Base-by-base conservation (phyloP, 2,113 vertebrate species). In the Caretta caretta region DNA sequence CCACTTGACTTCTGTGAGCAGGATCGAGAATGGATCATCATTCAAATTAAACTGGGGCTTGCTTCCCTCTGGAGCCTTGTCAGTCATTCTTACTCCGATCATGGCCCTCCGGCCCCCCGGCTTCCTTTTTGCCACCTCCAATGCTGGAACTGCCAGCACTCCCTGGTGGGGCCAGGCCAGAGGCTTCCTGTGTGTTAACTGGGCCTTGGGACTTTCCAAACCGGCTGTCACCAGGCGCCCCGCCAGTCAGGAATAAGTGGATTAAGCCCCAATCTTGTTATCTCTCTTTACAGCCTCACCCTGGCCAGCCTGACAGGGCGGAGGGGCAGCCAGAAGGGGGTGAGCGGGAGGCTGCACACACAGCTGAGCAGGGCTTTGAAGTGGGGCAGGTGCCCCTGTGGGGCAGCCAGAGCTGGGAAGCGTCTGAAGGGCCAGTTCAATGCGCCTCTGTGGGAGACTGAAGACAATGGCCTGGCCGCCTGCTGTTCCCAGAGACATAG, bases 211-310 rank as follows among this genome's bases (percentile, higher is more conserved):
- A 29, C 1, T 0, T 1, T 2, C 54, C 69, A 46, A 57, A 0
- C 54, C 4, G 82, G 65, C 80, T 84, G 91, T 6, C 76, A 1
- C 7, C 78, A n/a, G n/a, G 25, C 35, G 86, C 16, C 83, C 6
- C 6, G 8, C 48, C 89, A 90, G 94, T 83, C 93, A 92, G 53
- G 92, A 95, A 95, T 94, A 93, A 97, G 1, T 87, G 89, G 92
- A 92, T 96, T 94, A 93, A 35, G 76, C 75, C 2, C 2, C 80
- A 8, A 92, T 85, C 89, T 50, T 24, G 7, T 95, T 94, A 89
- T 51, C 27, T 5, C 89, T 11, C 75, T 79, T 27, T 24, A 83
- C 83, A 19, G 89, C 93, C 84, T 54, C 2, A 0, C 16, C 0
- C 0, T 10, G n/a, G 86, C 90, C 86, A 0, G 2, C 1, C 56